These are phyloP conservation scores for Stigmatopora argus DNA, from an alignment of 2,113 vertebrate genomes.

Conservation along the genomic window DNA sequence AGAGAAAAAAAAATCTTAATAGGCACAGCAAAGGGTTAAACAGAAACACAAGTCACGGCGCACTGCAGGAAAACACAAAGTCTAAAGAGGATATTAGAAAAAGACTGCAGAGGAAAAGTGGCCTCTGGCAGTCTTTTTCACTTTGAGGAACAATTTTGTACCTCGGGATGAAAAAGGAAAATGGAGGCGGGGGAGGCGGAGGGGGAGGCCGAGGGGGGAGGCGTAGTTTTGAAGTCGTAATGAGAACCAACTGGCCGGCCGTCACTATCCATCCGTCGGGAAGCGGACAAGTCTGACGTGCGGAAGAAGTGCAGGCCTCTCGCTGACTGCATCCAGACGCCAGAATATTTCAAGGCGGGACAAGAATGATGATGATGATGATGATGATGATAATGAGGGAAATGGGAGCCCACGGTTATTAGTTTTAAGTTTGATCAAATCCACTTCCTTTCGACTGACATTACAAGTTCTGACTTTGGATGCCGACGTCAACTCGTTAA, in stretches of 20 bases:
- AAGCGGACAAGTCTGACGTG: neutral
- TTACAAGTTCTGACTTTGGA: neutral
- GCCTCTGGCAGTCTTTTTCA: constrained; percentile 61
- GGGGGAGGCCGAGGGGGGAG: constrained; percentile 24
- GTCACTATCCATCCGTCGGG: constrained; percentile 7
- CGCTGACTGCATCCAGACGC: constrained; percentile 8
- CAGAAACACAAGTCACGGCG: neutral
- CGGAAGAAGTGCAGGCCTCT: constrained; percentile 2
- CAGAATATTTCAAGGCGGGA: neutral
- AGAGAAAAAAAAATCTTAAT: too few relatives aligned
- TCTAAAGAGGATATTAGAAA: constrained; percentile 79
- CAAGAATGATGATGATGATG: neutral
- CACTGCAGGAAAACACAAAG: constrained; percentile 48
- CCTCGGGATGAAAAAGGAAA: constrained; percentile 10
- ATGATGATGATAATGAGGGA: neutral
- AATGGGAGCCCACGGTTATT: neutral
- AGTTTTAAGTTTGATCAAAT: neutral
- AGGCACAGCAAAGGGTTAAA: neutral
- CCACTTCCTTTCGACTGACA: neutral
- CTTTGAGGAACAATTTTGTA: constrained; percentile 66
- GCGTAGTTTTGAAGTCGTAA: constrained; percentile 5
- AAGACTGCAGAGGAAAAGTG: constrained; percentile 63
- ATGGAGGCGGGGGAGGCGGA: constrained; percentile 27
- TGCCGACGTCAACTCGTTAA: too few relatives aligned
- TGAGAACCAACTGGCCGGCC: constrained; percentile 10